Percentiles rank a stretch among this genome's conserved stretches.
These are phyloP conservation scores for Apis mellifera DNA, from an alignment of 1,140 invertebrate species.

Conservation along the genomic window Amel_HAv3.1 CM009935.2:5750001-5750500, in stretches of 20 bases:
- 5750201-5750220: background rate
- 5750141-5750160: conserved; percentile 23
- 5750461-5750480: too few species aligned
- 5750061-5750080: conserved; percentile 70
- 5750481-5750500: too few species aligned
- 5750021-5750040: conserved; percentile 10
- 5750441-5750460: too few species aligned
- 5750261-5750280: too few species aligned
- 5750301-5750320: background rate
- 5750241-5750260: background rate
- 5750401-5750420: too few species aligned
- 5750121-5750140: conserved; percentile 33
- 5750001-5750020: conserved; percentile 12
- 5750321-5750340: too few species aligned
- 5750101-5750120: conserved; percentile 44
- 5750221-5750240: background rate
- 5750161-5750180: conserved; percentile 9
- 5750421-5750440: too few species aligned
- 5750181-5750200: conserved; percentile 27
- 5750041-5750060: conserved; percentile 68
- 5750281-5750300: background rate
- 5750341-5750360: too few species aligned
- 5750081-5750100: conserved; percentile 64
- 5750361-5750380: too few species aligned
- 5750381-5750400: too few species aligned